Evolutionary conservation across 2,797 vertebrate species (phyloP).

Genomic region (Garrulus glandarius): DNA sequence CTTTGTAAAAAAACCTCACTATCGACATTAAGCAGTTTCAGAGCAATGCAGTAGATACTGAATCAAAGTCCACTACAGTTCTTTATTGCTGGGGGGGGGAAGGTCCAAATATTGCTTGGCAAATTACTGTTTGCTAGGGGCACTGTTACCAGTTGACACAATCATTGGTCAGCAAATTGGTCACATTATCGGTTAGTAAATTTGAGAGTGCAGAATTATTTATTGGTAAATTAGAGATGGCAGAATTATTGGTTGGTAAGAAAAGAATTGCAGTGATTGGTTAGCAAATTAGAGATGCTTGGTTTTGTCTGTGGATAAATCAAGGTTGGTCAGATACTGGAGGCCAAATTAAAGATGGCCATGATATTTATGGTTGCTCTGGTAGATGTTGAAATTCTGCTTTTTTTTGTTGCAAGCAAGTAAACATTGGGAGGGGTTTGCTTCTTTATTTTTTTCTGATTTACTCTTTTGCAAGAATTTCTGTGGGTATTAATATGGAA

Average conservation of each 20-base stretch:
- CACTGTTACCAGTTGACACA: conserved; percentile 74
- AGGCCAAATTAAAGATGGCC: conserved; percentile 76
- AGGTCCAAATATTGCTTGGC: conserved; percentile 71
- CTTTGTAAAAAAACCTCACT: neutral
- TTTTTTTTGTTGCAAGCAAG: conserved; percentile 40
- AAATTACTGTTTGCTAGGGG: conserved; percentile 75
- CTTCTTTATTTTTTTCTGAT: neutral
- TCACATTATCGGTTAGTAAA: conserved; percentile 79
- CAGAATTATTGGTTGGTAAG: conserved; percentile 81
- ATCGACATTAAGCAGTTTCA: neutral
- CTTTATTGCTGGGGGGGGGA: conserved; percentile 57
- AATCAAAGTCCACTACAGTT: conserved; percentile 57
- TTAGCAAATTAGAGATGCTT: conserved; percentile 78
- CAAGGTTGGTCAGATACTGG: conserved; percentile 72
- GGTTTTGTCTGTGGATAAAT: conserved; percentile 78
- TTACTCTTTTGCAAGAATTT: neutral
- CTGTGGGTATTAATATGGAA: neutral
- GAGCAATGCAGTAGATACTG: conserved; percentile 26
- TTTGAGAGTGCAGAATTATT: conserved; percentile 80
- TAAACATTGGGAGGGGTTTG: neutral
- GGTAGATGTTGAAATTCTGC: conserved; percentile 49
- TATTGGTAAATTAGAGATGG: conserved; percentile 82
- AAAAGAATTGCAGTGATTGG: conserved; percentile 75
- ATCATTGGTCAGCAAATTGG: conserved; percentile 79
- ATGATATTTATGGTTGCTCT: conserved; percentile 72